Conservation (phyloP, 2,797 vertebrate genomes). For the Chromis chromis region DNA sequence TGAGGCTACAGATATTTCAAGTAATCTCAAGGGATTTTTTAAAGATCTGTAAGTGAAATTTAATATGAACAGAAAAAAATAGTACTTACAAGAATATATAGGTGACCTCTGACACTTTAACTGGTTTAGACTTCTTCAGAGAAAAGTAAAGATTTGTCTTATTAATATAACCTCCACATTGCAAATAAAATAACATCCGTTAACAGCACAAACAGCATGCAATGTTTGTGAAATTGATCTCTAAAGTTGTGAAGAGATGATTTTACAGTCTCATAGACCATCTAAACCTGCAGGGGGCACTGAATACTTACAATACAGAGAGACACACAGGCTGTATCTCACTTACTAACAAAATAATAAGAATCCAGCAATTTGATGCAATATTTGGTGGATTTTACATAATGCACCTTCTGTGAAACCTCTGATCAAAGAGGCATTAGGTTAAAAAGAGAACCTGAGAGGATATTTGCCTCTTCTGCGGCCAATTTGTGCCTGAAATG, state of each 20-base stretch:
- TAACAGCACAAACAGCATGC: not conserved
- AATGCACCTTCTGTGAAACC: not conserved
- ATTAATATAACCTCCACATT: not conserved
- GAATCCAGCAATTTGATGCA: constrained; percentile 7
- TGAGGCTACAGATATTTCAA: not conserved
- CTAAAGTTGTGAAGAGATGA: not conserved
- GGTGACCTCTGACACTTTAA: not conserved
- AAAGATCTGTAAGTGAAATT: not conserved
- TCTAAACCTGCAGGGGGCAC: constrained; percentile 77
- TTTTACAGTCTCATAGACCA: not conserved
- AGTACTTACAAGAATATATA: not conserved
- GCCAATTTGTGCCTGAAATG: not conserved
- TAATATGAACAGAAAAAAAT: not conserved
- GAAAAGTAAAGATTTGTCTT: not conserved
- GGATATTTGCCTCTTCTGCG: not conserved
- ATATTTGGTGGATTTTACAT: not conserved
- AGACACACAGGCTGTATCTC: not conserved
- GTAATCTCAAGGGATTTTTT: not conserved
- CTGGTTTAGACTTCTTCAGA: not conserved
- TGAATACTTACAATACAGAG: constrained; percentile 45
- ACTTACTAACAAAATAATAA: constrained; percentile 14
- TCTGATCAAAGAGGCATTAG: constrained; percentile 7
- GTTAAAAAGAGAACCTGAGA: not conserved
- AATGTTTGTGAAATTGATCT: not conserved
- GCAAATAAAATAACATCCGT: not conserved